A percentile compares a stretch with the other conserved stretches of the same genome.
Evolutionary conservation across 2,888 invertebrate genomes (phyloP).

Genomic region (Hypena proboscidalis): DNA sequence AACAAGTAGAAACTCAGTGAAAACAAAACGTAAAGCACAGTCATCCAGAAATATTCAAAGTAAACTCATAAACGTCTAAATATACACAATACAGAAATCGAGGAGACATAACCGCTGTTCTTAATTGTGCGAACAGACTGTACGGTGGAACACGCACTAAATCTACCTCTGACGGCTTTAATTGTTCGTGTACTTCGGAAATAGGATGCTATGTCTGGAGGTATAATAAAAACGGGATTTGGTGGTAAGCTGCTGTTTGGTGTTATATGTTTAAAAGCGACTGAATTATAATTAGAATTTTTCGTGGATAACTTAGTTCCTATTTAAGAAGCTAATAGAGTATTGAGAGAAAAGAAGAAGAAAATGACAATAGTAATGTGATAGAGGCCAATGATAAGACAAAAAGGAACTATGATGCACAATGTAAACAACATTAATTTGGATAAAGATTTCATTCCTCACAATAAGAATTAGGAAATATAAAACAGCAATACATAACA

Average conservation of each 20-base stretch:
- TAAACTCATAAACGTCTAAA: conserved; percentile 62
- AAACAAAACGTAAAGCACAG: conserved; percentile 21
- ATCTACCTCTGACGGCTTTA: conserved; percentile 45
- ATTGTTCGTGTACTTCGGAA: conserved; percentile 41
- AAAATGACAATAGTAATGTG: no score
- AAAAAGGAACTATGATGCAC: no score
- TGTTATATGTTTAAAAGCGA: conserved; percentile 2
- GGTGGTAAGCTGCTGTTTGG: conserved; percentile 6
- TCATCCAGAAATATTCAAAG: conserved; percentile 38
- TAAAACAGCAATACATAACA: not conserved
- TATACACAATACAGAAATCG: conserved; percentile 53
- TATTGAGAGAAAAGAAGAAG: no score
- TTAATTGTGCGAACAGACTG: conserved; percentile 57
- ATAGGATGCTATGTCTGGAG: conserved; percentile 29
- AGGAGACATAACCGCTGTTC: conserved; percentile 44
- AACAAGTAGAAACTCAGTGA: conserved; percentile 22
- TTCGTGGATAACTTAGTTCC: no score
- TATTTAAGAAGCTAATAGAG: no score
- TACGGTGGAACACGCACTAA: conserved; percentile 36
- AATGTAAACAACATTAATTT: no score
- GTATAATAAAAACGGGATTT: conserved; percentile 24
- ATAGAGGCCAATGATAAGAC: no score
- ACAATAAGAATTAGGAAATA: not conserved
- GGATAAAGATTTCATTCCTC: no score
- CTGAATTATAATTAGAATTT: not conserved